Percentiles rank a stretch among this genome's conserved stretches.
phyloP scores from a whole-genome alignment of 2,797 vertebrate species.

The Notolabrus celidotus region DNA sequence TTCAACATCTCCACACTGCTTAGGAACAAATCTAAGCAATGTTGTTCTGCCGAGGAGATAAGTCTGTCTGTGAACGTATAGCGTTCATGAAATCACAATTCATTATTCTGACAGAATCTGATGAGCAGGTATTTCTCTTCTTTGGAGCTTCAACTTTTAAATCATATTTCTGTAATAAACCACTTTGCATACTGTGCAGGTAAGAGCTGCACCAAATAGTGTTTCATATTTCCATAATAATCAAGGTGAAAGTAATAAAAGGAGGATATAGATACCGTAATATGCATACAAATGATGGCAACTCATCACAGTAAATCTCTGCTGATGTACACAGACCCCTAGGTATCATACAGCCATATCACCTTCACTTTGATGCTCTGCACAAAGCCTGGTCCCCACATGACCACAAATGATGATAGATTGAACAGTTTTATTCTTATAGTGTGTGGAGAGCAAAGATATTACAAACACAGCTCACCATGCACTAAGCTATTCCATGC shows the following conservation, averaged over 20 bases:
- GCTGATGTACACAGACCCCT: neutral
- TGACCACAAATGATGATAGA: too few species aligned
- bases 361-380: neutral
- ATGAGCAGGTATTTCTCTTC: constrained; percentile 6
- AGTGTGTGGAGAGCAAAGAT: too few species aligned
- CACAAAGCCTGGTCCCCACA: too few species aligned
- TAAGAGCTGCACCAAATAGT: constrained; percentile 12
- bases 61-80: neutral
- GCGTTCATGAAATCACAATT: neutral
- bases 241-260: constrained; percentile 48
- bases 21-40: constrained; percentile 21
- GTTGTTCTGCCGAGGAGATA: neutral
- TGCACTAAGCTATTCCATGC: too few species aligned
- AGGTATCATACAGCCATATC: neutral
- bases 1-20: constrained; percentile 14
- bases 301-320: constrained; percentile 32
- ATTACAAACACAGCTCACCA: too few species aligned
- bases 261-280: constrained; percentile 16
- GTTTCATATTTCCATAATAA: constrained; percentile 31
- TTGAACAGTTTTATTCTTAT: too few species aligned
- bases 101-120: neutral
- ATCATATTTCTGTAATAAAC: constrained; percentile 10
- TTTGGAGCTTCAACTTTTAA: constrained; percentile 1
- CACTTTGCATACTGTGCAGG: neutral
- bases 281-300: constrained; percentile 39